These are phyloP conservation scores for Heliconius nattereri DNA, from an alignment of 1,140 invertebrate species.

Conservation along the genomic window DNA sequence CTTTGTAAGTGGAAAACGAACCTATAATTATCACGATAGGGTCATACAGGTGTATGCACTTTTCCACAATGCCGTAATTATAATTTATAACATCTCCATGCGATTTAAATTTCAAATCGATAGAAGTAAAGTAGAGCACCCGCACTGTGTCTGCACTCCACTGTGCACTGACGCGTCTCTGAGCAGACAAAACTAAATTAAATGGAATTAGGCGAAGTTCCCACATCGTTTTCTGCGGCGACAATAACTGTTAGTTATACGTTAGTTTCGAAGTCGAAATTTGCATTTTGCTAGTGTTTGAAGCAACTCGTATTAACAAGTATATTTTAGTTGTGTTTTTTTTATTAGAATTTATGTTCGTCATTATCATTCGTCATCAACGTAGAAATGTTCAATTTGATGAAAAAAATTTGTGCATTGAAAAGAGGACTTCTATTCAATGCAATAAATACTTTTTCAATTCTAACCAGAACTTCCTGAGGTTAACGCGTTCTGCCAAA, in stretches of 20 bases:
- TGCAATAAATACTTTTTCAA: no score
- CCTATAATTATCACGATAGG: no score
- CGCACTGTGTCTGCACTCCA: neutral
- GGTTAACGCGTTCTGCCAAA: no score
- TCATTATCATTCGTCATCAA: no score
- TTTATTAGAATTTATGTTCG: no score
- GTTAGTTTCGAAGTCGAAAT: neutral
- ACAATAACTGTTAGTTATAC: constrained; percentile 12
- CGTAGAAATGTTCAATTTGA: no score
- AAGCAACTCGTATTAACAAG: neutral
- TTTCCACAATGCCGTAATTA: neutral
- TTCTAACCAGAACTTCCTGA: no score
- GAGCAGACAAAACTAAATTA: constrained; percentile 5
- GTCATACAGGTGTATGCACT: no score
- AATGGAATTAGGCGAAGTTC: constrained; percentile 4
- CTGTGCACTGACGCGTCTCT: neutral
- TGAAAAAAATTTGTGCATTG: no score
- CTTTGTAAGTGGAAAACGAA: no score
- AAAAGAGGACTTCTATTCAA: no score
- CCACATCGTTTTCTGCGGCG: neutral
- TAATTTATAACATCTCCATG: neutral
- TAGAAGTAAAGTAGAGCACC: neutral
- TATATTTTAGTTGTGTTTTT: neutral
- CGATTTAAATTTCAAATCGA: constrained; percentile 4
- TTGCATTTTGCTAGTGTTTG: neutral